Base-by-base conservation (phyloP, 2,113 vertebrate species). In the Equus przewalskii region DNA sequence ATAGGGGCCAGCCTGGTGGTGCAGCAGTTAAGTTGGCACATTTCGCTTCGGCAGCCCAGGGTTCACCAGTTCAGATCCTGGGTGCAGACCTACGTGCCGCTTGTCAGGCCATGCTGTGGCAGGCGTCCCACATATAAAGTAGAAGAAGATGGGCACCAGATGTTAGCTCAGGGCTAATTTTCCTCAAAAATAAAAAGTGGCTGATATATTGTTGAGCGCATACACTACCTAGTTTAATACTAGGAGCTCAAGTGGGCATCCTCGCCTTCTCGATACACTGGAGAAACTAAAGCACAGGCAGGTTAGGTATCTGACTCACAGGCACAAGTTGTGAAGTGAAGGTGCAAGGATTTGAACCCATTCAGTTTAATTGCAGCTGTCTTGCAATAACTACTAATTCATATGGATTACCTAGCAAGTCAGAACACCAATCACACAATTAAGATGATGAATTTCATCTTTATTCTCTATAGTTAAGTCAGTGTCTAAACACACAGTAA, bases 361-460 rank as follows among this genome's bases (percentile, higher is more conserved):
- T 18, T 49, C 7, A 0, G 28, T 28, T n/a, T 75, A 69, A 44
- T 8, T 6, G 33, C 28, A 64, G 16, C 24, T 22, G 12, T 36
- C 33, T 28, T 21, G 60, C 26, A 78, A 5, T 67, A 46, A 83
- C 46, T 65, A 46, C 56, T 41, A 11, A 49, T 80, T 41, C 28
- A 64, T 1, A 12, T 0, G 14, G 36, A n/a, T 30, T 69, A 44
- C 26, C 58, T 4, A 21, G 21, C 41, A 44, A 76, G 30, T 76
- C n/a, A 36, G 13, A 88, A 58, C 3, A 44, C n/a, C 0, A n/a
- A 16, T 11, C 21, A 0, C 22, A 28, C 9, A 7, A 28, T 0
- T 8, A 33, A 65, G 62, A 36, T 6, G 21, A 56, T 0, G 24
- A 81, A 16, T 28, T 28, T 12, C 30, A 33, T 30, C 54, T 80